phyloP scores from a whole-genome alignment of 2,797 vertebrate genomes.

The Natrix natrix region DNA sequence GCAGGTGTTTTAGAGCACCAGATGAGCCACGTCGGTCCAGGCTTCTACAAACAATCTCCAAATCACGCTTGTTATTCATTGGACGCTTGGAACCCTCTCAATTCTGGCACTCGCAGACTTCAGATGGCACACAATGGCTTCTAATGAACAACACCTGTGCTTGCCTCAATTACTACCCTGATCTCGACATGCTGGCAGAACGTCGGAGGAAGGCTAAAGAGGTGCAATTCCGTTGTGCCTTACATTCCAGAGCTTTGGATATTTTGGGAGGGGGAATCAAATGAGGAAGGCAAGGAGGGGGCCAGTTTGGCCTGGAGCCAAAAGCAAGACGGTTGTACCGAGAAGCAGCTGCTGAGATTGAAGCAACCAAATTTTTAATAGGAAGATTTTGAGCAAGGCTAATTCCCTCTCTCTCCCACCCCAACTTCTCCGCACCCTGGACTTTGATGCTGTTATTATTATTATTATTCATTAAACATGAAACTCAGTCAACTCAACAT shows the following conservation, averaged over 20 bases:
- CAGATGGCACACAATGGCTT: conserved; percentile 76
- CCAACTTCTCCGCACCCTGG: conserved; percentile 29
- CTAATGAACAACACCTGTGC: conserved; percentile 81
- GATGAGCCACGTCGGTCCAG: conserved; percentile 72
- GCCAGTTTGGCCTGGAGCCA: conserved; percentile 74
- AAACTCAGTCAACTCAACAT: too few species aligned
- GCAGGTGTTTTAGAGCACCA: conserved; percentile 78
- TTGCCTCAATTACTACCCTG: conserved; percentile 75
- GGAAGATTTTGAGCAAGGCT: conserved; percentile 52
- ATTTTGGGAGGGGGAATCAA: conserved; percentile 64
- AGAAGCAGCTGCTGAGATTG: conserved; percentile 75
- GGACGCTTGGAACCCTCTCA: conserved; percentile 68
- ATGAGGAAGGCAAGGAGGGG: conserved; percentile 46
- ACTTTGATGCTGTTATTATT: conserved; percentile 49
- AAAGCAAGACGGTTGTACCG: conserved; percentile 73
- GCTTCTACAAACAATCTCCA: conserved; percentile 75
- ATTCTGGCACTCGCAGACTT: conserved; percentile 74
- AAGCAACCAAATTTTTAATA: conserved; percentile 77
- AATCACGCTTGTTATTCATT: conserved; percentile 79
- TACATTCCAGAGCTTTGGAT: conserved; percentile 76
- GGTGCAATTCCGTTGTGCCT: conserved; percentile 73
- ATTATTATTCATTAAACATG: too few species aligned
- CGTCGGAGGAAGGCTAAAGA: neutral
- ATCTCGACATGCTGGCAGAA: conserved; percentile 58
- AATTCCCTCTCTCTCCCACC: neutral